A percentile compares a stretch with the other conserved stretches of the same genome.
Evolutionary conservation across 2,888 invertebrate species (phyloP).

Genomic region (Drosophila putrida): DNA sequence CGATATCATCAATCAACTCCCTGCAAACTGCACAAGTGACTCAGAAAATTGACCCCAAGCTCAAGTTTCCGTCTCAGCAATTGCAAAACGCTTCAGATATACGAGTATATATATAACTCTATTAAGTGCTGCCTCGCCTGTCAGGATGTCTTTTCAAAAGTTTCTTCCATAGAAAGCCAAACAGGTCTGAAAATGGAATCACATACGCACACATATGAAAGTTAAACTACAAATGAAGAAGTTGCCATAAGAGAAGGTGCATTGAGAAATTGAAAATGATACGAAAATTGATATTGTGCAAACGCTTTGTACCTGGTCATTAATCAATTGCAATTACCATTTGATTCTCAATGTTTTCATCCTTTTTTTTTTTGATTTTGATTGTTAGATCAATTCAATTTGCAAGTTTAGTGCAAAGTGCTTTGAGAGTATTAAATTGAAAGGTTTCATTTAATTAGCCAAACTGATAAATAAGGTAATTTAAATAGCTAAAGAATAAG

Average conservation of each 20-base stretch:
- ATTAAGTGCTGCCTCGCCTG: conserved; percentile 58
- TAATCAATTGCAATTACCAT: conserved; percentile 48
- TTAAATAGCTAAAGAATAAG: not conserved
- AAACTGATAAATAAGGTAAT: not conserved
- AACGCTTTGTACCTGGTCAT: conserved; percentile 34
- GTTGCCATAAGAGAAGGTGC: conserved; percentile 10
- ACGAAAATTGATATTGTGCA: conserved; percentile 48
- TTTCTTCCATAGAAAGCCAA: conserved; percentile 15
- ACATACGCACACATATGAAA: not conserved
- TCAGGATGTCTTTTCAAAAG: conserved; percentile 48
- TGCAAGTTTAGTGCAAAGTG: not conserved
- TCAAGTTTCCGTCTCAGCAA: conserved; percentile 32
- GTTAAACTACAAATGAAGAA: conserved; percentile 9
- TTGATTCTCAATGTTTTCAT: not conserved
- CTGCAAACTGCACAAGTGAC: conserved; percentile 16
- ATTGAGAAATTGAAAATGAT: conserved; percentile 9
- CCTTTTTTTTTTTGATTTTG: conserved; percentile 10
- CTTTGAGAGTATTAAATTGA: conserved; percentile 1
- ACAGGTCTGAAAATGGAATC: conserved; percentile 1
- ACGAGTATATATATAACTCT: conserved; percentile 66
- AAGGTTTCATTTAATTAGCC: not conserved
- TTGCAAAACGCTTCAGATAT: conserved; percentile 37
- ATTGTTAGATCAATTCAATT: conserved; percentile 5
- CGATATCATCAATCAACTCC: conserved; percentile 83
- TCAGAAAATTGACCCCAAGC: conserved; percentile 31